Base-by-base conservation (phyloP, 1,140 invertebrate species). In the Latrodectus geometricus region DNA sequence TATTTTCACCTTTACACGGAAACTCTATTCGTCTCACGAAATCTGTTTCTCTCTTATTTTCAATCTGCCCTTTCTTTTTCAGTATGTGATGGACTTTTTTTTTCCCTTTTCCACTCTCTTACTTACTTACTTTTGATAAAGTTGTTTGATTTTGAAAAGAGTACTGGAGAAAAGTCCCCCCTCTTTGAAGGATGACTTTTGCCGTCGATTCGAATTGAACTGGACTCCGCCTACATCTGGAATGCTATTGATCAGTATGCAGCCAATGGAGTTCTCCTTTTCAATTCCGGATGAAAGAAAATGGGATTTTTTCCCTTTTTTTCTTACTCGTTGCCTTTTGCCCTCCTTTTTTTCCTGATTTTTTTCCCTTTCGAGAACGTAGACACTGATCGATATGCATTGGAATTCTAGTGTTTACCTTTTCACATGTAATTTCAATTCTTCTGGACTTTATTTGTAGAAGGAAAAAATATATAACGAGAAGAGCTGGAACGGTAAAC, bases 141-240 rank as follows among this genome's bases (percentile, higher is more conserved):
- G 83, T 86, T 86, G 83, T 86, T 86, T 86, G 83, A 86, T 86
- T 86, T 86, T 86, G 61, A 78, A 83, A 86, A 86, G 75, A 78
- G 75, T 21, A 56, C 50, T 50, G 65, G 35, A 23, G 9, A 68
- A 72, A 48, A 23, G 50, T 66, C 21, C 23, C 48, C 14, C 48
- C 48, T 14, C 50, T 52, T 86, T 86, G 83, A 86, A 86, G 83
- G 56, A 86, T 86, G 73, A n/a, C 65, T 77, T 66, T 35, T 35
- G 35, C 54, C 65, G 61, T 70, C 61, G 83, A 86, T 70, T 86
- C 21, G 72, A 78, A 86, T 86, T 86, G 83, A 70, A 78, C 74
- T 21, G 65, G 20, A 70, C 83, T 78, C 83, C 83, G 72, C 75
- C 83, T 84, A 35, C 65, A 68, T 84, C 65, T 17, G 35, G 75